A percentile compares a stretch with the other conserved stretches of the same genome.
phyloP scores from a whole-genome alignment of 2,888 invertebrate genomes.

The Clusia tigrina region DNA sequence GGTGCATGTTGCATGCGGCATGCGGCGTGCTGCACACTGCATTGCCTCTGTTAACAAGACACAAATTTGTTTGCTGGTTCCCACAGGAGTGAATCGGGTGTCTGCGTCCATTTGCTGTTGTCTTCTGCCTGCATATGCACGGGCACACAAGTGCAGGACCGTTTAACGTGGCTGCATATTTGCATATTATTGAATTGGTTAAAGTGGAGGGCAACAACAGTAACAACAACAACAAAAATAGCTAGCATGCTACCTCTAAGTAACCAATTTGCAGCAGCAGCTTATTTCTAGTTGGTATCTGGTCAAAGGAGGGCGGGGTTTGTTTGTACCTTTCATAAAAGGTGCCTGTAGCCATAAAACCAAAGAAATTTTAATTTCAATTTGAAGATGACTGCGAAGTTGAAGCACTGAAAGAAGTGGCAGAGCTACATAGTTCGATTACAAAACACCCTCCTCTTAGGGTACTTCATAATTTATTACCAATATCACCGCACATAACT shows the following conservation, averaged over 20 bases:
- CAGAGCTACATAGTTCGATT: too few species aligned
- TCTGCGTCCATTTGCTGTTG: background rate
- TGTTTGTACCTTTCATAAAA: too few species aligned
- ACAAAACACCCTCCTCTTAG: too few species aligned
- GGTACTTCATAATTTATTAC: too few species aligned
- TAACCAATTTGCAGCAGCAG: slow-evolving; percentile 4
- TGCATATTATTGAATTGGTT: background rate
- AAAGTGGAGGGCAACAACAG: background rate
- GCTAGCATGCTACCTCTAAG: background rate
- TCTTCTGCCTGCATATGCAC: too few species aligned
- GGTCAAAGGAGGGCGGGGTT: background rate
- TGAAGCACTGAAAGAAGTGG: too few species aligned
- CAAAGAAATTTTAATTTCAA: too few species aligned
- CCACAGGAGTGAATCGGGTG: background rate
- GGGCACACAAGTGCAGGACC: background rate
- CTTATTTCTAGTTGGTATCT: background rate
- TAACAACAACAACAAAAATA: background rate
- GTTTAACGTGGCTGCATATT: background rate
- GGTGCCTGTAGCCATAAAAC: too few species aligned
- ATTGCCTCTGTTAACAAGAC: slow-evolving; percentile 18
- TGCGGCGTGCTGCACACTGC: slow-evolving; percentile 1
- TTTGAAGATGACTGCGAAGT: too few species aligned
- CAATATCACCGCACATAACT: too few species aligned
- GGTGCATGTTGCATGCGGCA: too few species aligned
- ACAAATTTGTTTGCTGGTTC: slow-evolving; percentile 9